Base-by-base conservation (phyloP, 2,888 invertebrate species). In the Nyleta sp. region DNA sequence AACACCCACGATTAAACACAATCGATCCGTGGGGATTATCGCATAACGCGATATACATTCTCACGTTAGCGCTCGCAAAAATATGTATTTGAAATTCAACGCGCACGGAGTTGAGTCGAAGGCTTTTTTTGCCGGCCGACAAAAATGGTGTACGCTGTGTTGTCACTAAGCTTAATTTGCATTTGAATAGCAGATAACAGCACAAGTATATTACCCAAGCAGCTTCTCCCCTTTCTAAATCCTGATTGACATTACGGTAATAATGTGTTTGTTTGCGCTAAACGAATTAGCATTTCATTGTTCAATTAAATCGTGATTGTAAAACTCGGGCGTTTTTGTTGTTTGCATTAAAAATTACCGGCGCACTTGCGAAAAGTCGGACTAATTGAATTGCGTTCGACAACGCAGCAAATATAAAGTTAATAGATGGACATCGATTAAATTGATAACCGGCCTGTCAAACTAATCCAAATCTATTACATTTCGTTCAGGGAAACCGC, bases 201-300 rank as follows among this genome's bases (percentile, higher is more conserved):
- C 72, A 31, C 71, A 68, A 78, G 72, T 78, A 78, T 78, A 78
- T 78, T 78, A 78, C 67, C 72, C 62, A 60, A 72, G 77, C 67
- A 67, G 72, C 72, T 67, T 77, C 72, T 77, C 67, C 72, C 72
- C 67, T 77, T 77, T 72, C 72, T 72, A 78, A 78, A 78, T 78
- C 77, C 77, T 78, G 77, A 78, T 78, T 78, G 72, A 78, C 77
- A 78, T 78, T 78, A 62, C 53, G 33, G 77, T 67, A 78, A 78
- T 78, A 78, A 72, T 78, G 65, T 78, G 67, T 72, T 78, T 72
- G 72, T 78, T 78, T 78, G 72, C 60, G 35, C 60, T 71, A 71
- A 71, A 77, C 67, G 76, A 75, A 70, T 75, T 70, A 70, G 75
- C 75, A 75, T 75, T 75, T 75, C 75, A 75, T 75, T 75, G 70